Evolutionary conservation across 2,113 vertebrate species (phyloP), one percentile per base, ranked within the genome.

Genomic region (Oncorhynchus keta): DNA sequence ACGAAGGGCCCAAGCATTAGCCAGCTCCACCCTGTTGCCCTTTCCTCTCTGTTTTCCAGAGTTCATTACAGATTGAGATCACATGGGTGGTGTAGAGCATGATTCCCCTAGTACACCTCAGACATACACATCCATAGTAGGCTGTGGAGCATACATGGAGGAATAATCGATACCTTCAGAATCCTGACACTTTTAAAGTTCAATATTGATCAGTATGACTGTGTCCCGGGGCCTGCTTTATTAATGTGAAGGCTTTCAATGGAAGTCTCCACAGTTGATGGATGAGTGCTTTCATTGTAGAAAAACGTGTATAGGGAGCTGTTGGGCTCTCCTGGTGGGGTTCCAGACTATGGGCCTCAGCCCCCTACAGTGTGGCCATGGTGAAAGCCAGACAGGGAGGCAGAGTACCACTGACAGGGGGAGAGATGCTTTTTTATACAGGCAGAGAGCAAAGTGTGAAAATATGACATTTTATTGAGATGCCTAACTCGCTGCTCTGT

Each of bases 201-300:
- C 35, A 69, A 9, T 26, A 69, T 69, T 22, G 35, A 69, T 45
- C 68, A 11, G 2, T 11, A 45, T 45, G 39, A 11, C 39, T 45
- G 39, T 45, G 20, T 26, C 68, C 16, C 4, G 14, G 55, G 18
- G 16, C 20, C 22, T 35, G 18, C 2, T 35, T 69, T n/a, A 16
- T 48, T 16, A 20, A 20, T 39, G 16, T 32, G 48, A 75, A 30
- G 73, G 62, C 70, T 22, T 65, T 76, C 68, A 76, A 24, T 5
- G 71, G 12, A 70, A 26, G 61, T 45, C 39, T 45, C 51, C 4
- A 30, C 61, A 74, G 55, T 16, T 79, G 82, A 85, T 68, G 61
- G 81, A 81, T 81, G 77, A 73, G 6, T 2, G 20, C 22, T 5
- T 32, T 77, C 74, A 75, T 79, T 69, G 48, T 57, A 22, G 72